Evolutionary conservation across 2,888 invertebrate genomes (phyloP).

Genomic region (Dicranocentrus wangi): DNA sequence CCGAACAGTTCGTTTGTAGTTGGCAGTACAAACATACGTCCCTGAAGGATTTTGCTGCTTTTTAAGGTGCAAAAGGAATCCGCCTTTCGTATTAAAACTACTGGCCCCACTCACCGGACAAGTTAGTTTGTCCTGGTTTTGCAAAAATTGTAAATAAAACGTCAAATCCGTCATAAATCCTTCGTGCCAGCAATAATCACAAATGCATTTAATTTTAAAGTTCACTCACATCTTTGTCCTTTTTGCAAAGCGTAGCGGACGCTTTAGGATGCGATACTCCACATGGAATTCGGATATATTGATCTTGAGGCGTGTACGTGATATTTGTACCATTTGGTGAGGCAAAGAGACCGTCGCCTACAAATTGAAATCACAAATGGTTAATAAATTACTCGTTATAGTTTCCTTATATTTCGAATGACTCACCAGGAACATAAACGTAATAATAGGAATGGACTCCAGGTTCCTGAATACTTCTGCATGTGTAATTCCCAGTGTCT

Average conservation of each 20-base stretch:
- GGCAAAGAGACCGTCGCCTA: slow-evolving; percentile 48
- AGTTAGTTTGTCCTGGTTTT: slow-evolving; percentile 60
- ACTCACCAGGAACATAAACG: slow-evolving; percentile 61
- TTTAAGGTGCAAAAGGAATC: slow-evolving; percentile 59
- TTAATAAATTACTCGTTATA: too few species aligned
- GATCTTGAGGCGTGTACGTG: slow-evolving; percentile 48
- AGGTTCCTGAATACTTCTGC: slow-evolving; percentile 59
- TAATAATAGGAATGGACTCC: slow-evolving; percentile 56
- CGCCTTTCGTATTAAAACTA: slow-evolving; percentile 57
- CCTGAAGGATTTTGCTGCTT: slow-evolving; percentile 54
- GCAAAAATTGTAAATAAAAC: slow-evolving; percentile 8
- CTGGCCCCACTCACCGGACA: slow-evolving; percentile 57
- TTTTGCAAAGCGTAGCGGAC: slow-evolving; percentile 49
- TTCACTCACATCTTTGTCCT: slow-evolving; percentile 43
- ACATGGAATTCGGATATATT: slow-evolving; percentile 55
- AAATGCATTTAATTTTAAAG: neutral
- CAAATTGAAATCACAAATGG: neutral
- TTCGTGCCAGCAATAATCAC: neutral
- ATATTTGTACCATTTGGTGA: slow-evolving; percentile 45
- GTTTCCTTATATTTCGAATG: too few species aligned
- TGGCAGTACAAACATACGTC: slow-evolving; percentile 59
- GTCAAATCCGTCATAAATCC: neutral
- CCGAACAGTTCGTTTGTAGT: slow-evolving; percentile 38
- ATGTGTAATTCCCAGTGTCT: slow-evolving; percentile 67
- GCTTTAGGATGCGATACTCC: slow-evolving; percentile 58